These are phyloP conservation scores for Leptobrachium leishanense DNA, from an alignment of 2,113 vertebrate species.

Conservation along the genomic window DNA sequence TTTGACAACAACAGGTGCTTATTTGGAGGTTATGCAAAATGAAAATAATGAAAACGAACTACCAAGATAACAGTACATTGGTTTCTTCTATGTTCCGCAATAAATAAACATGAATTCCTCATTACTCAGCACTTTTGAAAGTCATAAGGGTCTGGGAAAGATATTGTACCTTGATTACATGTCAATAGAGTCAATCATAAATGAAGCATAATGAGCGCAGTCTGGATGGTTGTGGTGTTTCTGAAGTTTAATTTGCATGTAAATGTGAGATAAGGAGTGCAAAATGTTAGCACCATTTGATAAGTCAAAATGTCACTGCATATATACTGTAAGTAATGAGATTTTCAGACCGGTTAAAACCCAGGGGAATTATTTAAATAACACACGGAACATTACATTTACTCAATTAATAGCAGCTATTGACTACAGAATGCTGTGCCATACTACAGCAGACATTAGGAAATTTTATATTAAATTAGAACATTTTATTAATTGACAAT, in stretches of 20 bases:
- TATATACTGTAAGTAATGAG: neutral
- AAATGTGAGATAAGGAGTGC: neutral
- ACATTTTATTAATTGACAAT: no score
- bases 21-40: no score
- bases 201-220: neutral
- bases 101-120: no score
- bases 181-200: neutral
- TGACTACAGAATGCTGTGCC: no score
- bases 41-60: no score
- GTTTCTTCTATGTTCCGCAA: no score
- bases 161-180: neutral
- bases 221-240: neutral
- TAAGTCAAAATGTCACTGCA: neutral
- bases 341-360: neutral
- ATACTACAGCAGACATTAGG: neutral
- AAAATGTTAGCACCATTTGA: neutral
- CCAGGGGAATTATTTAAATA: neutral
- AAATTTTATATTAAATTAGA: neutral
- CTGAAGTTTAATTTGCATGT: neutral
- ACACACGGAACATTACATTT: no score
- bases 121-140: neutral
- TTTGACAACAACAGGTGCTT: no score
- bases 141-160: neutral
- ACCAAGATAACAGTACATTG: no score
- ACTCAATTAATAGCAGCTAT: no score